Conservation (phyloP, 2,113 vertebrate species). For the Rhinoderma darwinii region DNA sequence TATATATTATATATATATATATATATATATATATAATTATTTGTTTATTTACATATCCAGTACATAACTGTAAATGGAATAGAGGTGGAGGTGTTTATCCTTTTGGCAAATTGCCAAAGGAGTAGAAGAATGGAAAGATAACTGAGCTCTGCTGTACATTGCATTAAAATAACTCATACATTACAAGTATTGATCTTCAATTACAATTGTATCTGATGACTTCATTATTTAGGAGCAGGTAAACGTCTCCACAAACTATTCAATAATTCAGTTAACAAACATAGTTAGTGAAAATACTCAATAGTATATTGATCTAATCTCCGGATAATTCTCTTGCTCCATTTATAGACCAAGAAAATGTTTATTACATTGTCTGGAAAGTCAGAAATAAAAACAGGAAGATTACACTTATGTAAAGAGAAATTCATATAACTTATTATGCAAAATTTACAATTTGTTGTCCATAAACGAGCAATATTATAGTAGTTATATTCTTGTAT, state of each 20-base stretch:
- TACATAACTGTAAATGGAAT: not conserved
- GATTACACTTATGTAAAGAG: not conserved
- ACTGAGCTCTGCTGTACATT: not conserved
- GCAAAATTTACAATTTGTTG: too few species aligned
- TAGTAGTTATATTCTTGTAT: too few species aligned
- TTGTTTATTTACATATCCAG: too few species aligned
- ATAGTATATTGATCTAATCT: constrained; percentile 32
- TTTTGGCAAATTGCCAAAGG: not conserved
- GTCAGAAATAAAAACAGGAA: not conserved
- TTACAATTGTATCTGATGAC: constrained; percentile 40
- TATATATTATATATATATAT: too few species aligned
- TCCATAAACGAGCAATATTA: too few species aligned
- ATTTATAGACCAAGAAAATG: not conserved
- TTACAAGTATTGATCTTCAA: constrained; percentile 34
- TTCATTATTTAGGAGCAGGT: constrained; percentile 39
- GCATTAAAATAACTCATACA: constrained; percentile 32
- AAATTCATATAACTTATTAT: not conserved
- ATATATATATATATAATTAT: too few species aligned
- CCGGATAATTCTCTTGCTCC: constrained; percentile 13
- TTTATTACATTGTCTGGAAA: not conserved
- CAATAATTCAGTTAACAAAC: constrained; percentile 44
- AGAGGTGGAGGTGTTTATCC: not conserved
- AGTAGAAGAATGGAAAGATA: not conserved
- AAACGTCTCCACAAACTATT: constrained; percentile 27
- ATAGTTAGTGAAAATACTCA: constrained; percentile 35